Percentiles rank a stretch among this genome's conserved stretches.
Evolutionary conservation across 2,888 invertebrate species (phyloP).

Genomic region (Phengaris alcon): DNA sequence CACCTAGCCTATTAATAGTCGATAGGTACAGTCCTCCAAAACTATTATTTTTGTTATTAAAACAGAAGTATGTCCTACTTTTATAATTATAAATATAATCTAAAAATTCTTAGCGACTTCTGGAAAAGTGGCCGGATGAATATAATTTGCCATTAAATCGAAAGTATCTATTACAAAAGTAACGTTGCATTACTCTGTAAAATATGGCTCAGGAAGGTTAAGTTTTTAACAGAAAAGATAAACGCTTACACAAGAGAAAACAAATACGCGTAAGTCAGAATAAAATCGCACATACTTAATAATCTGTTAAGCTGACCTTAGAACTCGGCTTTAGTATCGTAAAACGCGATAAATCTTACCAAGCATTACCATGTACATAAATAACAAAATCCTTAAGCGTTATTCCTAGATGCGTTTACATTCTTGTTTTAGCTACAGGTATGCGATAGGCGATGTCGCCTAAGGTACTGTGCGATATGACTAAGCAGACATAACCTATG

Average conservation of each 20-base stretch:
- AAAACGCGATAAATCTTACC: constrained; percentile 65
- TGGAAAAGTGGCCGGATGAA: too few species aligned
- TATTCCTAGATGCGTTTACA: constrained; percentile 60
- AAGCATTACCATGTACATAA: constrained; percentile 64
- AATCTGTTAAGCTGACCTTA: constrained; percentile 54
- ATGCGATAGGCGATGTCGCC: constrained; percentile 61
- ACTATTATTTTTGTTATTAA: too few species aligned
- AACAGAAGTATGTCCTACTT: too few species aligned
- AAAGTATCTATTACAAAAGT: too few species aligned
- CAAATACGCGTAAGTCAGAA: constrained; percentile 45
- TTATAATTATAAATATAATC: too few species aligned
- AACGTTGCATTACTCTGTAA: not conserved
- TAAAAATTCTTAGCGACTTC: too few species aligned
- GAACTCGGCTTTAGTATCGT: constrained; percentile 54
- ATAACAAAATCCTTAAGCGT: constrained; percentile 58
- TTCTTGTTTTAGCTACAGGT: constrained; percentile 54
- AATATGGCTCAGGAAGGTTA: not conserved
- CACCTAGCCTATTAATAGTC: not conserved
- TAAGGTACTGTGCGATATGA: constrained; percentile 25
- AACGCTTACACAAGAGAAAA: not conserved
- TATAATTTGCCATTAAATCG: too few species aligned
- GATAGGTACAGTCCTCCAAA: not conserved
- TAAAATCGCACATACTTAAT: constrained; percentile 57
- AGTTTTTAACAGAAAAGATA: not conserved
- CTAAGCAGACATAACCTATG: constrained; percentile 9